Evolutionary conservation across 2,888 invertebrate genomes (phyloP), one percentile per base, ranked within the genome.

Genomic region (Megastigmus dorsalis): DNA sequence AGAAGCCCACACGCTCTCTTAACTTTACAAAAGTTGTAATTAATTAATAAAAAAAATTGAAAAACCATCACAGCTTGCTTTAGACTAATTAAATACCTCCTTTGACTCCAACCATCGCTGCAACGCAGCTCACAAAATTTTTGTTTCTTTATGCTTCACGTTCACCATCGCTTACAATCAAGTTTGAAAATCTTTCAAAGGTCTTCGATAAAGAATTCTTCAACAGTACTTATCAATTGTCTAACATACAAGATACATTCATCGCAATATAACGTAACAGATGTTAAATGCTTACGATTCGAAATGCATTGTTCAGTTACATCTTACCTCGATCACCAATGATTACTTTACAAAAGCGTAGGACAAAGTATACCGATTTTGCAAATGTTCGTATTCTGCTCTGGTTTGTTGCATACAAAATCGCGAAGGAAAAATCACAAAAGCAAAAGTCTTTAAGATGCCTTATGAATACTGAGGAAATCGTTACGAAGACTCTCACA

Each of bases 1-100:
- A 63, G 15, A 63, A 48, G 62, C 3, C 23, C 5, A 48, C n/a
- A n/a, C n/a, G 36, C 26, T 15, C 7, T 41, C 9, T 26, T n/a
- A 59, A 18, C 6, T 30, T 52, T 15, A 20, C 23, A 26, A 52
- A 36, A 9, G 28, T 54, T 23, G 20, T 30, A 43, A 52, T 43
- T 50, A 60, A 62, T 54, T 23, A 43, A 43, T 33, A 43, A 15
- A 69, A 60, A 43, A 15, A 69, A 60, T 33, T 62, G 23, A 62
- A 13, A 33, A 28, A 26, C 6, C 41, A 54, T 70, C 54, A 62
- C 52, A 43, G 52, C 28, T 23, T 30, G 28, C 18, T 60, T 65
- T 18, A 54, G 65, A 65, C 52, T 66, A 55, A 66, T 55, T 23
- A 2, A 28, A 66, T 5, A n/a, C n/a, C n/a, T n/a, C n/a, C n/a